Evolutionary conservation across 2,797 vertebrate genomes (phyloP), one percentile per base, ranked within the genome.

Genomic region (Euphonia xanthogaster): DNA sequence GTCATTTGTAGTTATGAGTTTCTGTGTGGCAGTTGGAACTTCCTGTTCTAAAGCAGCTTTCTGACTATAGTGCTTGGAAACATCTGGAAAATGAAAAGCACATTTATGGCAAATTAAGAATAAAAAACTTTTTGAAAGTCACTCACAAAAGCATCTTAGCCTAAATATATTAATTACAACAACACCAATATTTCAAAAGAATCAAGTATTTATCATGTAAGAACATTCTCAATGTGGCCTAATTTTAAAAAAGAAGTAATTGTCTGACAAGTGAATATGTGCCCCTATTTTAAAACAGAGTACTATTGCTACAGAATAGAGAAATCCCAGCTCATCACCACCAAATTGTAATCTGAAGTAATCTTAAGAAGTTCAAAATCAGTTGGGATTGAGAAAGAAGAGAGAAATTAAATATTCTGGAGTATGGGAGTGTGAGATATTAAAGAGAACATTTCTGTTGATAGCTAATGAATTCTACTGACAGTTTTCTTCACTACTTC

Each of bases 1-100:
- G 91, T 99, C 99, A 30, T 99, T 99, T 60, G 99, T 99, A 94
- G 99, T 99, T 72, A 98, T 91, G 57, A 99, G 98, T 96, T 99
- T 99, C 98, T 99, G 99, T 3, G 99, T 99, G 94, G 98, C 96
- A 30, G 98, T 99, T 66, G 99, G 99, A 92, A 99, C 97, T 61
- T 99, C 99, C 93, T 98, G 98, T 93, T 99, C 99, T 89, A 99
- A 97, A 80, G 97, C 54, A 68, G 98, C 99, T 98, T 99, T 99
- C 95, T 99, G 99, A 97, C 97, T 99, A 97, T 99, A 99, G 97
- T 99, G 99, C 96, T 99, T 99, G 55, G 98, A 99, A 97, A 99
- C 98, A 95, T 99, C 99, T 99, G 96, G 60, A 96, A 92, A 91
- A 62, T 75, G 44, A 94, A 90, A 24, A 57, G 40, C 23, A 71